Percentiles rank a stretch among this genome's conserved stretches.
These are phyloP conservation scores for Baccha elongata DNA, from an alignment of 2,888 invertebrate species.

Conservation along the genomic window DNA sequence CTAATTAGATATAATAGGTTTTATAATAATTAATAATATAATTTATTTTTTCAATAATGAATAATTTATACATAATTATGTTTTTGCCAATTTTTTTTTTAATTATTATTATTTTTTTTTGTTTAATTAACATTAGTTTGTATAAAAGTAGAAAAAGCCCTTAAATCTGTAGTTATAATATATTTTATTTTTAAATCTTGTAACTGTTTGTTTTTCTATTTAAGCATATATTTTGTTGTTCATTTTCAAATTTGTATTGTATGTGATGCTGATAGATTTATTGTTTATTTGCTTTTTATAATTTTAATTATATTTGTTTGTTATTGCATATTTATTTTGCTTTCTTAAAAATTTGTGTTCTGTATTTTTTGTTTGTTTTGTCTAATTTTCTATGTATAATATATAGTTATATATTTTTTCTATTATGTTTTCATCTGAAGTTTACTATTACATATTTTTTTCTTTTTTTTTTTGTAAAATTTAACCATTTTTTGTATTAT, in stretches of 20 bases:
- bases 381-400: constrained; percentile 70
- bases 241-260: constrained; percentile 60
- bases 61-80: constrained; percentile 63
- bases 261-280: constrained; percentile 17
- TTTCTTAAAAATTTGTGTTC: constrained; percentile 61
- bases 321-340: constrained; percentile 44
- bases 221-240: constrained; percentile 40
- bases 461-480: constrained; percentile 47
- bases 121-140: constrained; percentile 73
- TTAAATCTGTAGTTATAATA: constrained; percentile 63
- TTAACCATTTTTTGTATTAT: constrained; percentile 57
- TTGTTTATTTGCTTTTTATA: constrained; percentile 33
- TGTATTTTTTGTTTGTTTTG: constrained; percentile 28
- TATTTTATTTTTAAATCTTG: constrained; percentile 53
- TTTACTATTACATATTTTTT: constrained; percentile 51
- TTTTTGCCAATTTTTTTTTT: constrained; percentile 67
- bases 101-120: constrained; percentile 55
- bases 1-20: constrained; percentile 71
- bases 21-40: constrained; percentile 74
- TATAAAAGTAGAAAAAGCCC: constrained; percentile 75
- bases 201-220: constrained; percentile 41
- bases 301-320: constrained; percentile 31
- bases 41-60: constrained; percentile 56
- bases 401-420: constrained; percentile 55
- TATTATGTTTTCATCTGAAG: constrained; percentile 66